Percentiles rank a stretch among this genome's conserved stretches.
Conservation (phyloP, 2,797 vertebrate genomes). For the Anguilla marmorata region DNA sequence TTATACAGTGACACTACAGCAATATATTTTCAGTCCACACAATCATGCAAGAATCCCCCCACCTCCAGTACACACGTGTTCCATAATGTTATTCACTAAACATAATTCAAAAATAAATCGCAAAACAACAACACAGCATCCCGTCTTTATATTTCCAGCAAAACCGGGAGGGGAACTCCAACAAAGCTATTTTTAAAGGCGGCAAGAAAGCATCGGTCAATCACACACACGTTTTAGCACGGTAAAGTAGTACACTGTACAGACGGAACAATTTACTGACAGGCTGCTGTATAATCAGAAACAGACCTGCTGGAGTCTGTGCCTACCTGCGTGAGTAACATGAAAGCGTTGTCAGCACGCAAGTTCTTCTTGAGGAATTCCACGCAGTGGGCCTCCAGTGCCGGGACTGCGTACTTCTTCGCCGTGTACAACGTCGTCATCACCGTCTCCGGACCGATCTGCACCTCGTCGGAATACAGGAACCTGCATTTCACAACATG, state of each 20-base stretch:
- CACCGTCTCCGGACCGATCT: constrained; percentile 96
- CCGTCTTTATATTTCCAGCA: neutral
- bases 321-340: constrained; percentile 94
- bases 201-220: neutral
- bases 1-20: neutral
- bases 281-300: neutral
- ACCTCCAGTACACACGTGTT: neutral
- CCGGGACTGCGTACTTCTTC: constrained; percentile 96
- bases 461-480: constrained; percentile 96
- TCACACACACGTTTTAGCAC: neutral
- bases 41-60: neutral
- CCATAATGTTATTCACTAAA: neutral
- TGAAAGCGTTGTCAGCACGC: constrained; percentile 93
- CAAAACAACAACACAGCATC: neutral
- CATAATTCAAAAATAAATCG: neutral
- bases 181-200: neutral
- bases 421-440: constrained; percentile 98
- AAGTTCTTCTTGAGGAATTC: constrained; percentile 98
- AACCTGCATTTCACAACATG: constrained; percentile 71
- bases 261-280: neutral
- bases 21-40: neutral
- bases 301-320: neutral
- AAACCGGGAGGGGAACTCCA: neutral
- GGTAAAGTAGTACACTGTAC: neutral
- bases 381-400: constrained; percentile 92